Evolutionary conservation across 1,140 invertebrate species (phyloP).

Genomic region (Drosophila grimshawi): DNA sequence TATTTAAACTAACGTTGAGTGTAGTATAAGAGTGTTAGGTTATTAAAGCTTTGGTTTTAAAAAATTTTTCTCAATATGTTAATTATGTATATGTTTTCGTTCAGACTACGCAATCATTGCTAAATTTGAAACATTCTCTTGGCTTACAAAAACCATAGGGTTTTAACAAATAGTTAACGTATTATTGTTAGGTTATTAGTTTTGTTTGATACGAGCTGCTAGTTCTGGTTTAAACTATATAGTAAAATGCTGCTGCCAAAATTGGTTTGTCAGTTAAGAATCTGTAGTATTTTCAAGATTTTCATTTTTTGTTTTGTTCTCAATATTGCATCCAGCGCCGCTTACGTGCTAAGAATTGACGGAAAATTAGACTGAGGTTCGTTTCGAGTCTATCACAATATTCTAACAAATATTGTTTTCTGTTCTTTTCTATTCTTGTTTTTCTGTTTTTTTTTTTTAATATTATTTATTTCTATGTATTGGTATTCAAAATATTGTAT

Average conservation of each 20-base stretch:
- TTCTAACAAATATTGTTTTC: constrained; percentile 56
- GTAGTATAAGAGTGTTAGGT: constrained; percentile 66
- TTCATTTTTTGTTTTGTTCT: constrained; percentile 19
- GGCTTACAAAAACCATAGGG: constrained; percentile 45
- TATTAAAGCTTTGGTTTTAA: constrained; percentile 74
- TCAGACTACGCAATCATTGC: constrained; percentile 66
- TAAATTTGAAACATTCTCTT: constrained; percentile 27
- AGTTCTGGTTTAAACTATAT: constrained; percentile 64
- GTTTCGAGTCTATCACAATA: constrained; percentile 37
- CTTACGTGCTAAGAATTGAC: constrained; percentile 78
- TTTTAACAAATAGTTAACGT: constrained; percentile 64
- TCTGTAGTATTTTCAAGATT: constrained; percentile 23
- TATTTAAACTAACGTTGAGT: constrained; percentile 62
- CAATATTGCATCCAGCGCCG: constrained; percentile 51
- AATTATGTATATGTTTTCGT: constrained; percentile 65
- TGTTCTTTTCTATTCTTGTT: constrained; percentile 16
- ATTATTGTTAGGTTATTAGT: constrained; percentile 48
- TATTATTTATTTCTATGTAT: constrained; percentile 5
- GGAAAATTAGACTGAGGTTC: constrained; percentile 49
- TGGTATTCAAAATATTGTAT: constrained; percentile 56
- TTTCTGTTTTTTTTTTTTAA: not conserved
- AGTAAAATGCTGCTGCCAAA: constrained; percentile 71
- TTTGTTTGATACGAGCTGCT: constrained; percentile 35
- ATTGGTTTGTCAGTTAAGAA: constrained; percentile 47
- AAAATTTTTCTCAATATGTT: constrained; percentile 69